Evolutionary conservation across 2,888 invertebrate species (phyloP).

Genomic region (Trichogramma dendrolimi): DNA sequence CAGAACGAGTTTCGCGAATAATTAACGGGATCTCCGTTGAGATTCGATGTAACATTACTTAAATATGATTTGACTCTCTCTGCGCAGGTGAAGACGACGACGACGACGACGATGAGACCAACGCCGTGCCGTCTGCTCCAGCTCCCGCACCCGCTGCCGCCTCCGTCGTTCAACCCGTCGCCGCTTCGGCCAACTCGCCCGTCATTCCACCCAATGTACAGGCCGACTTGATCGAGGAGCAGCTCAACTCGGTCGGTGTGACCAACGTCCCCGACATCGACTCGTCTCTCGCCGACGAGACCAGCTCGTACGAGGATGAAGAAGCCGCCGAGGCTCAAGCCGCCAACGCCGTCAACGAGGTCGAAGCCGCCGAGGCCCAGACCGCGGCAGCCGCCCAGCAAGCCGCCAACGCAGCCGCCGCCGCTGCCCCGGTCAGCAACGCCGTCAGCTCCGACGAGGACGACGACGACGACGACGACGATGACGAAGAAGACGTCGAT

Average conservation of each 20-base stretch:
- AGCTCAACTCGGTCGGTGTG: slow-evolving; percentile 42
- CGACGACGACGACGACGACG: slow-evolving; percentile 49
- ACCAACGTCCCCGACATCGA: slow-evolving; percentile 44
- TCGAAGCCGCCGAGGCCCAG: slow-evolving; percentile 47
- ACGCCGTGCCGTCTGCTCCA: slow-evolving; percentile 42
- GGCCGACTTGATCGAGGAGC: slow-evolving; percentile 45
- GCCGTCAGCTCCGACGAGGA: slow-evolving; percentile 44
- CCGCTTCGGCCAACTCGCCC: slow-evolving; percentile 41
- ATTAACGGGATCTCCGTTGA: not conserved
- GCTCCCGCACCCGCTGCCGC: slow-evolving; percentile 51
- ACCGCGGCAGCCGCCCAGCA: slow-evolving; percentile 35
- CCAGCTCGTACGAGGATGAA: slow-evolving; percentile 48
- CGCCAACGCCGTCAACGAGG: slow-evolving; percentile 48
- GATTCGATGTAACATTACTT: not conserved
- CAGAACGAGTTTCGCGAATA: not conserved
- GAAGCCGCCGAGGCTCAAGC: slow-evolving; percentile 49
- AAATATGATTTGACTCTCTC: not conserved
- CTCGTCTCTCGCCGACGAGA: slow-evolving; percentile 43
- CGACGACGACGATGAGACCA: slow-evolving; percentile 56
- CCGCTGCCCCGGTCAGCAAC: slow-evolving; percentile 37
- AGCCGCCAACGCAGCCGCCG: slow-evolving; percentile 36
- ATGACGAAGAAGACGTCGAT: slow-evolving; percentile 51
- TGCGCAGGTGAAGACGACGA: slow-evolving; percentile 57
- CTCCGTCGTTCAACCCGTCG: slow-evolving; percentile 41
- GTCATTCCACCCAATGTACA: slow-evolving; percentile 43